Evolutionary conservation across 2,888 invertebrate genomes (phyloP).

Genomic region (Scaptomyza parva): DNA sequence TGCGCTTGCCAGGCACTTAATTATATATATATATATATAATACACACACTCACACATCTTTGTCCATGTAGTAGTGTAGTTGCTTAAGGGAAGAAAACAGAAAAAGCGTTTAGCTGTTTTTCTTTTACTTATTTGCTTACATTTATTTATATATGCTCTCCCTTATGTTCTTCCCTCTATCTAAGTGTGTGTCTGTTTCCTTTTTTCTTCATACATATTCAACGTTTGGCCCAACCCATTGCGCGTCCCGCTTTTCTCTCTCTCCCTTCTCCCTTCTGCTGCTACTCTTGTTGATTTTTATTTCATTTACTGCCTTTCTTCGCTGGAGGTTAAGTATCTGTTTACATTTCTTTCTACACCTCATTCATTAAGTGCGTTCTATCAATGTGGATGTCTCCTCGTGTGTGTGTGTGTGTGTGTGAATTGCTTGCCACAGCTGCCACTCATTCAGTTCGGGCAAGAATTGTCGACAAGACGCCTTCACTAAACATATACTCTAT

Average conservation of each 20-base stretch:
- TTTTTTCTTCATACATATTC: slow-evolving; percentile 49
- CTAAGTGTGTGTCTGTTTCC: slow-evolving; percentile 21
- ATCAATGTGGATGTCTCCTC: slow-evolving; percentile 3
- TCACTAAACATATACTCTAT: slow-evolving; percentile 6
- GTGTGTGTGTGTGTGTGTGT: slow-evolving; percentile 28
- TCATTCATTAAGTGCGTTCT: slow-evolving; percentile 61
- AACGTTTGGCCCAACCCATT: slow-evolving; percentile 24
- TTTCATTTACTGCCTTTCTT: slow-evolving; percentile 65
- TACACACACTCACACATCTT: slow-evolving; percentile 20
- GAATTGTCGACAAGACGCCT: slow-evolving; percentile 17
- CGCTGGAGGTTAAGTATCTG: slow-evolving; percentile 71
- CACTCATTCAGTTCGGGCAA: slow-evolving; percentile 19
- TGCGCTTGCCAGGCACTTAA: slow-evolving; percentile 64
- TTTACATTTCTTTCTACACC: slow-evolving; percentile 69
- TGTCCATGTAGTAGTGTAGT: slow-evolving; percentile 29
- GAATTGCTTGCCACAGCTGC: slow-evolving; percentile 39
- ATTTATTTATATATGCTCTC: slow-evolving; percentile 60
- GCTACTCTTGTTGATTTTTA: slow-evolving; percentile 66
- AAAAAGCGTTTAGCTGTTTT: slow-evolving; percentile 63
- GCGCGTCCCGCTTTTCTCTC: neutral
- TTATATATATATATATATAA: slow-evolving; percentile 48
- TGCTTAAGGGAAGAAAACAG: neutral
- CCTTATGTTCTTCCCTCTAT: slow-evolving; percentile 24
- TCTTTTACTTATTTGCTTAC: slow-evolving; percentile 67
- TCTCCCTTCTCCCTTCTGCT: neutral